Evolutionary conservation across 1,140 invertebrate genomes (phyloP).

Genomic region (Lepeophtheirus salmonis): DNA sequence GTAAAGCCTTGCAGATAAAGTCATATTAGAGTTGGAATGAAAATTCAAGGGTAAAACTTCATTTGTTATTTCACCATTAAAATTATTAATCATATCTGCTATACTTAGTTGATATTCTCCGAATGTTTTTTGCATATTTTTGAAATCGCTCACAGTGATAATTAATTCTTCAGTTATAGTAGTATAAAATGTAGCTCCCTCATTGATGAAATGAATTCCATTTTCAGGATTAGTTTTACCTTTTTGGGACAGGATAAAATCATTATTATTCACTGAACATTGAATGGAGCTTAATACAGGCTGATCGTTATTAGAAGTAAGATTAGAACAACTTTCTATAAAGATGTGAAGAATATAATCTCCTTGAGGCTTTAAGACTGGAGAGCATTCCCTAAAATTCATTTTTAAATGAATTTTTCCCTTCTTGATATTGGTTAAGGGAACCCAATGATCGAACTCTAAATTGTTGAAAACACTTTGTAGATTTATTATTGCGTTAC

Average conservation of each 20-base stretch:
- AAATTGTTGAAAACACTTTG: background rate
- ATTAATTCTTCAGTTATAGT: background rate
- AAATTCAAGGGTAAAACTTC: background rate
- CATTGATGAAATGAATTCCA: background rate
- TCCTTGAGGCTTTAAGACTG: background rate
- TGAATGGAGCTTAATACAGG: background rate
- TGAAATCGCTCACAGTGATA: background rate
- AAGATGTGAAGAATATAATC: background rate
- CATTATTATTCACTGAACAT: background rate
- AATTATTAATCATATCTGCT: background rate
- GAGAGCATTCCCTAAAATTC: background rate
- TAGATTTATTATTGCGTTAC: background rate
- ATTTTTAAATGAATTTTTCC: background rate
- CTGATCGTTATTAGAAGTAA: background rate
- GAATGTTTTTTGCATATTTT: background rate
- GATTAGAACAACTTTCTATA: background rate
- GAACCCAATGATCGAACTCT: background rate
- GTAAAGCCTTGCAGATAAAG: background rate
- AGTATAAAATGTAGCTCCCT: background rate
- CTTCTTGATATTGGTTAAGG: background rate
- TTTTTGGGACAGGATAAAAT: background rate
- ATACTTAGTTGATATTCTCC: background rate
- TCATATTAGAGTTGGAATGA: background rate
- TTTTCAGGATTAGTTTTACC: background rate
- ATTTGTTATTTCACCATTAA: background rate